Evolutionary conservation across 2,888 invertebrate species (phyloP), one percentile per base, ranked within the genome.

Genomic region (Gastrophysa polygoni): DNA sequence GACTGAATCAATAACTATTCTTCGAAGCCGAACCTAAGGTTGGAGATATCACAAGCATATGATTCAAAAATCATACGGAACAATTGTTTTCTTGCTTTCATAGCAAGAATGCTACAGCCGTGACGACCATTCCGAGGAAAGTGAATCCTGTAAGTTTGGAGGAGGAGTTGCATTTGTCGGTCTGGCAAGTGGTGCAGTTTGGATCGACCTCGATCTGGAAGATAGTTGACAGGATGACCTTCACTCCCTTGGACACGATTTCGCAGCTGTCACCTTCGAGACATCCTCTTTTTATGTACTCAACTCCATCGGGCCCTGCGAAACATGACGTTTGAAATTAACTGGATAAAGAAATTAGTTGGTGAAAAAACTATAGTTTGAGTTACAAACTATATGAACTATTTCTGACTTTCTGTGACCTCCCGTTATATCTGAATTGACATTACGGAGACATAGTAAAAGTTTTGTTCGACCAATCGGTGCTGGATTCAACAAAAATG

Each of bases 91-190:
- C 20, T n/a, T 32, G 32, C 34, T 10, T 44, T 78, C 78, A 79
- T 54, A 78, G 69, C 28, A 78, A 48, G 68, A 77, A 79, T 32
- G 73, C 70, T 10, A 76, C 57, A 32, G 73, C 64, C 8, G 78
- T 77, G 7, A 75, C 52, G n/a, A 77, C 43, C n/a, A 80, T 46
- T 38, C 75, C 76, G 21, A 77, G 14, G 17, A 78, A 43, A 4
- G 75, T 70, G 50, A 71, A 68, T 67, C 66, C 72, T 17, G 69
- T 65, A 28, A 66, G 57, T 51, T 61, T 74, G 56, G 54, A 63
- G 32, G 78, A 77, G 0, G 78, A 77, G 57, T 80, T 80, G 61
- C 80, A 80, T 59, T 78, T 77, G 55, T 80, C 78, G 5, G 70
- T 68, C 21, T 75, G 72, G 68, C 80, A 80, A 32, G 76, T 75